Percentiles rank a stretch among this genome's conserved stretches.
phyloP scores from a whole-genome alignment of 2,797 vertebrate genomes.

The Hylomyscus alleni region DNA sequence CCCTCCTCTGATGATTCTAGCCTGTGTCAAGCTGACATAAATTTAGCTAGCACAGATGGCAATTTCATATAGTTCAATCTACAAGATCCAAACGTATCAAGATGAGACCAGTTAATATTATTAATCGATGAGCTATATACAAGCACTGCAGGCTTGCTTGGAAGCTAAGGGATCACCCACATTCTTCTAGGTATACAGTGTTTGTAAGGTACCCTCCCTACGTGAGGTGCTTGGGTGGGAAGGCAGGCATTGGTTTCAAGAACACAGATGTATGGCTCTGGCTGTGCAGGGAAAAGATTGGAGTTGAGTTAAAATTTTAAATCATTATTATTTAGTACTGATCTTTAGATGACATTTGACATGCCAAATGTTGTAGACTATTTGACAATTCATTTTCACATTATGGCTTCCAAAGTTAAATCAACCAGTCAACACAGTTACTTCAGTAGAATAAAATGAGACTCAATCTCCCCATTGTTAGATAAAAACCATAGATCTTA shows the following conservation, averaged over 20 bases:
- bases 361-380: not conserved
- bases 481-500: constrained; percentile 44
- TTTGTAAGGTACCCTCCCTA: constrained; percentile 7
- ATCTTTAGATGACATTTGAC: not conserved
- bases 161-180: constrained; percentile 9
- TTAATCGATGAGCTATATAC: not conserved
- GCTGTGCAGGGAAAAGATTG: not conserved
- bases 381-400: constrained; percentile 61
- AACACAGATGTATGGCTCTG: constrained; percentile 34
- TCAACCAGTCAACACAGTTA: constrained; percentile 50
- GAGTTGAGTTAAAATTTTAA: not conserved
- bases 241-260: constrained; percentile 11
- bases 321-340: not conserved
- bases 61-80: constrained; percentile 35
- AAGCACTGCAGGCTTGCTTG: not conserved
- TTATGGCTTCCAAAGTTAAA: constrained; percentile 49
- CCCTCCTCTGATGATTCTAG: not conserved
- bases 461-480: not conserved
- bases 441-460: constrained; percentile 56
- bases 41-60: not conserved
- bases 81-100: constrained; percentile 30
- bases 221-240: not conserved
- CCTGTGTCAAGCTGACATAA: not conserved
- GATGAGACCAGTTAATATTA: not conserved
- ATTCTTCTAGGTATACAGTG: not conserved